Conservation (phyloP, 1,140 invertebrate genomes). For the Zaprionus vittiger region DNA sequence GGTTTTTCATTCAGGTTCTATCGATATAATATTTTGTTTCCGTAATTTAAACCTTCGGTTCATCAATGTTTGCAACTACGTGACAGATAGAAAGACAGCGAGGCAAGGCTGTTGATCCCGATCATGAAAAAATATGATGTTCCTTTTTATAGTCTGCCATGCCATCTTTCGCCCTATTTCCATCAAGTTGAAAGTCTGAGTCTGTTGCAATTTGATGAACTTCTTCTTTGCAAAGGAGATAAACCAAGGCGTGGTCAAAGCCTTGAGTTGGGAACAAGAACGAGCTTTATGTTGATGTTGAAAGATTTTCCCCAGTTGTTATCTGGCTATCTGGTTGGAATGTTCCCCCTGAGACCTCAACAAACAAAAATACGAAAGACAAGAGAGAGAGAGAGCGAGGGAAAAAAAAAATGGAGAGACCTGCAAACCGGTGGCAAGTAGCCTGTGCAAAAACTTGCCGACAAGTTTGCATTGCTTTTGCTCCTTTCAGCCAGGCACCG, state of each 20-base stretch:
- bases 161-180: background rate
- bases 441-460: slow-evolving; percentile 65
- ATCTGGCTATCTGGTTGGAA: slow-evolving; percentile 60
- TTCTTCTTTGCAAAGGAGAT: background rate
- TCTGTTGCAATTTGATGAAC: slow-evolving; percentile 1
- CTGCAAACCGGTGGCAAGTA: slow-evolving; percentile 48
- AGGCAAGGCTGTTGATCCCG: too few species aligned
- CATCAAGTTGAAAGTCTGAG: background rate
- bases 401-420: slow-evolving; percentile 48
- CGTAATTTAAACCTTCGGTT: background rate
- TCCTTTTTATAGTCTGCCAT: background rate
- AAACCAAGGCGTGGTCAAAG: slow-evolving; percentile 35
- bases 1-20: too few species aligned
- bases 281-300: slow-evolving; percentile 33
- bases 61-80: too few species aligned
- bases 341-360: slow-evolving; percentile 66
- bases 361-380: slow-evolving; percentile 11
- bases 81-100: too few species aligned
- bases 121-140: too few species aligned
- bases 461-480: slow-evolving; percentile 64
- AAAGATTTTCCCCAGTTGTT: slow-evolving; percentile 67
- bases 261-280: slow-evolving; percentile 10
- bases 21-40: background rate
- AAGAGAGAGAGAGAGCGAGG: slow-evolving; percentile 9
- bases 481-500: slow-evolving; percentile 7